Base-by-base conservation (phyloP, 2,888 invertebrate species). In the Dendrolimus houi region DNA sequence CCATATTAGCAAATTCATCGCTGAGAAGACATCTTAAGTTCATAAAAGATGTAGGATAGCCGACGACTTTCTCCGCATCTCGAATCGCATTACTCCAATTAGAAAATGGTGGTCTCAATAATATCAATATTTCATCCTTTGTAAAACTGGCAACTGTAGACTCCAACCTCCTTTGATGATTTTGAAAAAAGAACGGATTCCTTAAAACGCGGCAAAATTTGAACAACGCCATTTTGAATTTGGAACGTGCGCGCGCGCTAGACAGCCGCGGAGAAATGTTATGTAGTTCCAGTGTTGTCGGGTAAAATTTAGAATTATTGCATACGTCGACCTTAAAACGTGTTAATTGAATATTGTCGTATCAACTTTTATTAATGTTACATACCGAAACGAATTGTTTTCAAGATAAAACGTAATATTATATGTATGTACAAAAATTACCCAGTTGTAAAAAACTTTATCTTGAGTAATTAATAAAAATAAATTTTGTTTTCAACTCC, bases 1-100 rank as follows among this genome's bases (percentile, higher is more conserved):
- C 91, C 81, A 92, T 79, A 75, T 93, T 92, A 54, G 92, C 92
- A 67, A 93, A 92, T 75, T 93, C 93, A 72, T 93, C 93, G 75
- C 92, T 92, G 69, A 92, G 74, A 61, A 92, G 77, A 75, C 93
- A 93, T 74, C 92, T 78, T 67, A 92, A 74, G 76, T 91, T 92
- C 90, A 91, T 92, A 70, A 92, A 92, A 63, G 92, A 92, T 64
- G 93, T 92, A 66, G 93, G 92, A 83, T 93, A 86, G 55, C 91
- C 89, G 55, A 91, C 87, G 0, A 91, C 87, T 82, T 91, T 91
- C 81, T 91, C 91, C 42, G 91, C 91, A 55, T 91, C 91, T 57
- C 86, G 74, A 55, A 89, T 85, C 8, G 85, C 79, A 64, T 85
- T 84, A 63, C 89, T 91, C 91, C 91, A 89, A 66, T 87, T 89